Base-by-base conservation (phyloP, 2,888 invertebrate genomes). In the Aphodius sticticus region DNA sequence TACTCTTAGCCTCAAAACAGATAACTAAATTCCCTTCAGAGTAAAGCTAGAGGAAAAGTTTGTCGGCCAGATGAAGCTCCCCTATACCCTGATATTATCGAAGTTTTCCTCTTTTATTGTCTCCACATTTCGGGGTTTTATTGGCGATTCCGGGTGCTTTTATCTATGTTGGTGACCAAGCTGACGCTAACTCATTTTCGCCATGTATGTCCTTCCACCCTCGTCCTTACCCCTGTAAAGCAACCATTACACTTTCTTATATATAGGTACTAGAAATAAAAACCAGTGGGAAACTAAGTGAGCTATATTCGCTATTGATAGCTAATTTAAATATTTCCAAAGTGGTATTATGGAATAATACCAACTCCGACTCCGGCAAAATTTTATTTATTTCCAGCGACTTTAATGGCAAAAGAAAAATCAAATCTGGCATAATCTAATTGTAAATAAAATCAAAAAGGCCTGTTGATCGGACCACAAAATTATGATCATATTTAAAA, bases 81-180 rank as follows among this genome's bases (percentile, higher is more conserved):
- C 53, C 53, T 12, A n/a, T n/a, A 53, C 26, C 26, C 26, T 3
- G 26, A 53, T 53, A 53, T 53, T 53, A 53, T 53, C 53, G 53
- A 53, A 53, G 53, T 53, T 53, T 53, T 53, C 53, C 53, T 53
- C 53, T 53, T 53, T 53, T 53, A 53, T 53, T 53, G 53, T 53
- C 53, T 53, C 53, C 12, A 53, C 53, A 53, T 53, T 53, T 53
- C 53, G 53, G 53, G 53, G 53, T 53, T 53, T 53, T 53, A 53
- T 53, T 53, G 53, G 3, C 53, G 53, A 53, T 53, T 53, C 53
- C 53, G 53, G 53, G 53, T 12, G 53, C 53, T 53, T 53, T 53
- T 53, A 53, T 53, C 53, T 53, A 53, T 53, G 53, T 53, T 53
- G 53, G 53, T 53, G 53, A 53, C 53, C 53, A 53, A 53, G 53